These are phyloP conservation scores for Brachypodius melanocephalos DNA, from an alignment of 2,113 vertebrate genomes.

Conservation along the genomic window DNA sequence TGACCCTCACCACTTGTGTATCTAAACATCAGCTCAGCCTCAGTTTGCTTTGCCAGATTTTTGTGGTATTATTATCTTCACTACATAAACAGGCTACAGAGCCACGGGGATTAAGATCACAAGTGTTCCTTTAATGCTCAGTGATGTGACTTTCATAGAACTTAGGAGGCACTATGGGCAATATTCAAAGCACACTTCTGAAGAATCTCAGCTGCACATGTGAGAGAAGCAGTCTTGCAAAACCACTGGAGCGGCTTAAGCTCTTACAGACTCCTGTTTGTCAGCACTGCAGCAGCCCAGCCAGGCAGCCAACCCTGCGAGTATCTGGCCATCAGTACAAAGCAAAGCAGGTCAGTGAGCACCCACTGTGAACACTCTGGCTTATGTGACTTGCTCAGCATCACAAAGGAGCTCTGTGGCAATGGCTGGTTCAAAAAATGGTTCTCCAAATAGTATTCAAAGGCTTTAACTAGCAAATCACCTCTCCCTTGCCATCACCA, in stretches of 20 bases:
- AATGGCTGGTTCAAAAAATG: not conserved
- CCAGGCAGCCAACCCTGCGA: not conserved
- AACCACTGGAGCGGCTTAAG: not conserved
- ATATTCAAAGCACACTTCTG: conserved; percentile 3
- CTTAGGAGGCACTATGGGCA: not conserved
- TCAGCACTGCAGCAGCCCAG: not conserved
- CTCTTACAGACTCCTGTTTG: not conserved
- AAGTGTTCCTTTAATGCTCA: conserved; percentile 15
- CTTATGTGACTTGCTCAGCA: not conserved
- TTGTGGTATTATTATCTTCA: conserved; percentile 25
- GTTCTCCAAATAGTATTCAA: not conserved
- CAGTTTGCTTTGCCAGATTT: not conserved
- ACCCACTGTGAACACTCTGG: not conserved
- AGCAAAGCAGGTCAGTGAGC: not conserved
- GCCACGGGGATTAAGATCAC: not conserved
- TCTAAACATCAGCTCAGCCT: not conserved
- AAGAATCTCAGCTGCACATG: not conserved
- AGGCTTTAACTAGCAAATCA: not conserved
- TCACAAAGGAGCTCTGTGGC: not conserved
- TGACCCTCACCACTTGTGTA: not conserved
- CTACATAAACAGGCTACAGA: conserved; percentile 6
- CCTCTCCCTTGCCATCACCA: not conserved
- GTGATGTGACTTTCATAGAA: not conserved
- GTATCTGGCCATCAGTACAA: not conserved
- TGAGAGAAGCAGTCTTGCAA: not conserved